These are phyloP conservation scores for Euglossa dilemma DNA, from an alignment of 1,140 invertebrate species.

Conservation along the genomic window DNA sequence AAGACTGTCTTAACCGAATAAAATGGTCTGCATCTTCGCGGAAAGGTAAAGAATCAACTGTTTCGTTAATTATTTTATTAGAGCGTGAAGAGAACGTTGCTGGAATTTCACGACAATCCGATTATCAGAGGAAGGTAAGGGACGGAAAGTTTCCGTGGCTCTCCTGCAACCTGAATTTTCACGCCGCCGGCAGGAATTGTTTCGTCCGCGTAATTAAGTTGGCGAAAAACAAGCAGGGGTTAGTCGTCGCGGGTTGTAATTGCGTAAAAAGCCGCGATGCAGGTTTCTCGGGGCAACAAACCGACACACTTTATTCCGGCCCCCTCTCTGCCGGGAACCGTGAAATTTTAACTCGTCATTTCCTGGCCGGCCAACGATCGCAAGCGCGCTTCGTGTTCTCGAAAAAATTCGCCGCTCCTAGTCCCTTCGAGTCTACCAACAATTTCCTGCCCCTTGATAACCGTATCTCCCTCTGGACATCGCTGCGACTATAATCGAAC, in stretches of 20 bases:
- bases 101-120: too few relatives aligned
- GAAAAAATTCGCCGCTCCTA: constrained; percentile 14
- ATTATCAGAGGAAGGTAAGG: too few relatives aligned
- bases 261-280: constrained; percentile 13
- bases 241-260: constrained; percentile 4
- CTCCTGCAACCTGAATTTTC: neutral
- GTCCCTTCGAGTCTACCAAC: neutral
- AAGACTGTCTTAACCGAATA: too few relatives aligned
- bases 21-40: too few relatives aligned
- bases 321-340: neutral
- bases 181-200: neutral
- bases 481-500: too few relatives aligned
- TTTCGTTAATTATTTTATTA: too few relatives aligned
- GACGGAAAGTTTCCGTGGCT: neutral
- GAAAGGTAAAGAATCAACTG: too few relatives aligned
- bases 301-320: constrained; percentile 32
- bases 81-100: too few relatives aligned
- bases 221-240: neutral
- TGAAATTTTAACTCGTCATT: constrained; percentile 45
- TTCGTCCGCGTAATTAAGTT: constrained; percentile 40
- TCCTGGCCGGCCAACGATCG: neutral
- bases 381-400: neutral
- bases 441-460: neutral
- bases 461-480: too few relatives aligned
- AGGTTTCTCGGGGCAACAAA: constrained; percentile 23